These are phyloP conservation scores for Pomatostomus ruficeps DNA, from an alignment of 2,113 vertebrate species.

Conservation along the genomic window DNA sequence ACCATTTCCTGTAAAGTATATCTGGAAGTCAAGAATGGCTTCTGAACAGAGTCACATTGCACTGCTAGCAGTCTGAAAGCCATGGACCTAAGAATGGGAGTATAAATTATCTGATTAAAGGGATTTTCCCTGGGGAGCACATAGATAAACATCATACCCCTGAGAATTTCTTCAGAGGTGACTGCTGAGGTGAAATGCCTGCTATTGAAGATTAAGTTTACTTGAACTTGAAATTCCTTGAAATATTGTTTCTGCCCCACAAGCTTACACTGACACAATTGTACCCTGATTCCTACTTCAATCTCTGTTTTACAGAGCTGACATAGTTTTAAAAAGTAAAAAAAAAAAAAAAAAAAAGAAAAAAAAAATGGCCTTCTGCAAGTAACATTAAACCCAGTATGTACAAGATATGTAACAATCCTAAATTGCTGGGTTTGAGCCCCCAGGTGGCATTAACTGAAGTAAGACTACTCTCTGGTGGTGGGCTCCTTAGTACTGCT, in stretches of 20 bases:
- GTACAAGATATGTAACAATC: not conserved
- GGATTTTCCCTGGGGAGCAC: not conserved
- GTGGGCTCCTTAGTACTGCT: not conserved
- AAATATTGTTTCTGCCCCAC: not conserved
- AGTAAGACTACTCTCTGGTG: not conserved
- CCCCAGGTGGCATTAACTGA: not conserved
- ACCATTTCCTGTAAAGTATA: not conserved
- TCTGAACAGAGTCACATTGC: not conserved
- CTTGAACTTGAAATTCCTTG: constrained; percentile 2
- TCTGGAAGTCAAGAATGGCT: not conserved
- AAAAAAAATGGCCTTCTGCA: too few species aligned
- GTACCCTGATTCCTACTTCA: not conserved
- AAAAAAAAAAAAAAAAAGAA: too few species aligned
- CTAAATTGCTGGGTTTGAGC: not conserved
- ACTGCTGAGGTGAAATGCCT: not conserved
- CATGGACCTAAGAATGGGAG: not conserved
- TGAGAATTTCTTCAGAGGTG: not conserved
- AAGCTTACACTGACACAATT: not conserved
- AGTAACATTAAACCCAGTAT: not conserved
- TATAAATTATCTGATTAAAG: constrained; percentile 33
- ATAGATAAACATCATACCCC: not conserved
- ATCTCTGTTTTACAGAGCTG: not conserved
- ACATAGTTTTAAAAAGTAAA: not conserved
- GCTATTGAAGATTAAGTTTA: not conserved
- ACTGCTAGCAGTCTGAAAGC: not conserved